These are phyloP conservation scores for Dysmachus trigonus DNA, from an alignment of 2,888 invertebrate species.

Conservation along the genomic window DNA sequence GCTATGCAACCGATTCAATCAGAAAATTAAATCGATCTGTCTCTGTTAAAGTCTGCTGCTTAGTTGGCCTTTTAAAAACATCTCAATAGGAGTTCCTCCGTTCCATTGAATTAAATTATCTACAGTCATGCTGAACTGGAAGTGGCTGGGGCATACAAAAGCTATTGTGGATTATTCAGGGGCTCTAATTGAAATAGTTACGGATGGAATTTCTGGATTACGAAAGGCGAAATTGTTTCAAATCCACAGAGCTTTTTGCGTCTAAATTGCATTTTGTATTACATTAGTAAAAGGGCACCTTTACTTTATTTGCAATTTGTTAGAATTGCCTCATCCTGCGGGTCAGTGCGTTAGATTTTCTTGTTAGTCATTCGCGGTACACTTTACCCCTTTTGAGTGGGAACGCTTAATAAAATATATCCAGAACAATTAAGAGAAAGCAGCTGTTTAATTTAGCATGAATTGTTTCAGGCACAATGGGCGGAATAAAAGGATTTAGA, in stretches of 20 bases:
- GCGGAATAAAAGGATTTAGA: neutral
- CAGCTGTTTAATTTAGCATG: neutral
- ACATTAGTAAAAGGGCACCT: neutral
- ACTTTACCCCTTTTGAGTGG: neutral
- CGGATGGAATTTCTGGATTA: neutral
- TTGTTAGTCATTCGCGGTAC: neutral
- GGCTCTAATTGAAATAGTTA: constrained; percentile 20
- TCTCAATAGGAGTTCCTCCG: neutral
- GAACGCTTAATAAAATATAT: neutral
- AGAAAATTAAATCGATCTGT: neutral
- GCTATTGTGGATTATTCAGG: neutral
- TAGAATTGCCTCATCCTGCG: neutral
- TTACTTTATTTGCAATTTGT: neutral
- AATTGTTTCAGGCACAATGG: neutral
- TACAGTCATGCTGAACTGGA: neutral
- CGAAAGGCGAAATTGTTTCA: constrained; percentile 3
- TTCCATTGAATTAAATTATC: neutral
- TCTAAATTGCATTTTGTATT: neutral
- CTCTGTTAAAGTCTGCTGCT: neutral
- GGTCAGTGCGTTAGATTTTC: neutral
- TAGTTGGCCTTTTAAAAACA: neutral
- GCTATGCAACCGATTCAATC: neutral
- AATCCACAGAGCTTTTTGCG: neutral
- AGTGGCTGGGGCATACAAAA: neutral
- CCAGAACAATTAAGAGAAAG: neutral